These are phyloP conservation scores for Poliocrania exsul DNA, from an alignment of 2,797 vertebrate species.

Conservation along the genomic window DNA sequence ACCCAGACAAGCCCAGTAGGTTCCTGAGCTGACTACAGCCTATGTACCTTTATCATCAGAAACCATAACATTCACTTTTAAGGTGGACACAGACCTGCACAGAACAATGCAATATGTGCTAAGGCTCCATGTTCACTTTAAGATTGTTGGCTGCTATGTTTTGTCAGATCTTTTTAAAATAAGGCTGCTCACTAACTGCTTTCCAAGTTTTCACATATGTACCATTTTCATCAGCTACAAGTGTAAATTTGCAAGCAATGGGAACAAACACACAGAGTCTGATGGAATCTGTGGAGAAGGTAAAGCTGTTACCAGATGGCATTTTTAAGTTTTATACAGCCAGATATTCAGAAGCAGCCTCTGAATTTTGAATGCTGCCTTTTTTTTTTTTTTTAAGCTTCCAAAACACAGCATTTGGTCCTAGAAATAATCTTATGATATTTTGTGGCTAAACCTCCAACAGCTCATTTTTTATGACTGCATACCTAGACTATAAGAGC, in stretches of 20 bases:
- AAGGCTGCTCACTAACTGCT: conserved; percentile 16
- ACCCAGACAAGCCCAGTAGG: rapidly evolving
- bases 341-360: conserved; percentile 18
- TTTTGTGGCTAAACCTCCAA: conserved; percentile 15
- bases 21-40: neutral
- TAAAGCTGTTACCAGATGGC: conserved; percentile 46
- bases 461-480: conserved; percentile 16
- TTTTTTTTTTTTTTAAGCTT: neutral
- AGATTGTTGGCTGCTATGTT: neutral
- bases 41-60: neutral
- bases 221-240: conserved; percentile 13
- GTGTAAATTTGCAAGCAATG: conserved; percentile 39
- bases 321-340: neutral
- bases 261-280: neutral
- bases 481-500: conserved; percentile 1
- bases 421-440: conserved; percentile 3
- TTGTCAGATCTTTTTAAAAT: neutral
- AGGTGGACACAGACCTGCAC: neutral
- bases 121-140: neutral
- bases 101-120: neutral
- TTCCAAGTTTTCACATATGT: conserved; percentile 18
- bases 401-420: neutral
- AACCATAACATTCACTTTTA: neutral
- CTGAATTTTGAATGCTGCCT: neutral
- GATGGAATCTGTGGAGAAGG: neutral